phyloP scores from a whole-genome alignment of 1,140 invertebrate species.

The Cherax quadricarinatus region DNA sequence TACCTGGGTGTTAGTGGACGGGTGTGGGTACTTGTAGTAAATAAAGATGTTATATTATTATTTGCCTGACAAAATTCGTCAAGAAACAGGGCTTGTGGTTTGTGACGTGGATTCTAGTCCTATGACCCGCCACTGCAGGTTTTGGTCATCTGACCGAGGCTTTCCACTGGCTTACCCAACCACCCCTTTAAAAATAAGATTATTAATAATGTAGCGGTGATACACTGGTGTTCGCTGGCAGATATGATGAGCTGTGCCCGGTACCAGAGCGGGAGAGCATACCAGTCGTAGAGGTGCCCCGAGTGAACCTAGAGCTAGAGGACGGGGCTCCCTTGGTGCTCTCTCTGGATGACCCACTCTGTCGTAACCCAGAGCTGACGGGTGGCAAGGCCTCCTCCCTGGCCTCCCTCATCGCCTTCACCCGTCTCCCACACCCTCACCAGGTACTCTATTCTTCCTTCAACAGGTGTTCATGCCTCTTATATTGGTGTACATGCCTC shows the following conservation, averaged over 20 bases:
- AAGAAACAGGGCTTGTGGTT: too few species aligned
- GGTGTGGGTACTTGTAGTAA: too few species aligned
- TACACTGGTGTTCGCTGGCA: not conserved
- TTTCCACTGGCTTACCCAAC: too few species aligned
- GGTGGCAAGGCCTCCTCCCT: conserved; percentile 48
- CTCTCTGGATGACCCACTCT: conserved; percentile 12
- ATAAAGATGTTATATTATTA: too few species aligned
- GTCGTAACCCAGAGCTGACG: conserved; percentile 4
- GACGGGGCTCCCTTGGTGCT: conserved; percentile 22
- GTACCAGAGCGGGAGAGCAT: conserved; percentile 46
- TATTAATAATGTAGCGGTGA: too few species aligned
- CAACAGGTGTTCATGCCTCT: not conserved
- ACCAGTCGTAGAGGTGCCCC: not conserved
- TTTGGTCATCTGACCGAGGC: too few species aligned
- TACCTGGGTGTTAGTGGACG: too few species aligned
- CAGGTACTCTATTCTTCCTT: not conserved
- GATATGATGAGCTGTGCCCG: conserved; percentile 38
- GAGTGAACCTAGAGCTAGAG: not conserved
- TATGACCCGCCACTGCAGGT: too few species aligned
- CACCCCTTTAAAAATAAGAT: too few species aligned
- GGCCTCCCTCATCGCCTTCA: conserved; percentile 19
- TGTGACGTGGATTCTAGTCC: too few species aligned
- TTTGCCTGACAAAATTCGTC: too few species aligned
- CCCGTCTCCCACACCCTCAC: not conserved
- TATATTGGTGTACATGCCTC: not conserved